A percentile compares a stretch with the other conserved stretches of the same genome.
These are phyloP conservation scores for Panopea generosa DNA, from an alignment of 2,888 invertebrate species.

Conservation along the genomic window DNA sequence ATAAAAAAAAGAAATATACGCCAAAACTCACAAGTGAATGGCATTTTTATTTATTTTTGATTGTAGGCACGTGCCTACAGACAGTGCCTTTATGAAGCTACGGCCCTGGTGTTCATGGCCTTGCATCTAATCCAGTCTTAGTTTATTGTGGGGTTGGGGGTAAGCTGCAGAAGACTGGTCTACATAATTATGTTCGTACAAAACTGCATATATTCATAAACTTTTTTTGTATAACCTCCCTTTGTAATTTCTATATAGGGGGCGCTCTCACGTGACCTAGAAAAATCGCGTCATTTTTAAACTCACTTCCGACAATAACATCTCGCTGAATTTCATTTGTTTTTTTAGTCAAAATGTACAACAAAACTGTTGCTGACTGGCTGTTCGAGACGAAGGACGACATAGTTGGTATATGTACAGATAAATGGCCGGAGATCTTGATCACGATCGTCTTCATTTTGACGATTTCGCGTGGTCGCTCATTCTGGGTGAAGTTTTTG, in stretches of 20 bases:
- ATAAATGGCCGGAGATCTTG: slow-evolving; percentile 17
- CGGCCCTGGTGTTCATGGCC: too few relatives aligned
- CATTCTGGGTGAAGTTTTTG: slow-evolving; percentile 35
- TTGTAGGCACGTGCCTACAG: too few relatives aligned
- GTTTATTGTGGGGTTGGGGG: too few relatives aligned
- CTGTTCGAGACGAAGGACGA: slow-evolving; percentile 25
- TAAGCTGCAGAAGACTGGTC: too few relatives aligned
- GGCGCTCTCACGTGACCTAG: slow-evolving; percentile 28
- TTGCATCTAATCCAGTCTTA: too few relatives aligned
- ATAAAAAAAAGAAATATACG: too few relatives aligned
- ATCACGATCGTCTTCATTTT: slow-evolving; percentile 24
- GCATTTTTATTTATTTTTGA: too few relatives aligned
- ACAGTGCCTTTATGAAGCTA: too few relatives aligned
- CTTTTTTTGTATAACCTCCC: too few relatives aligned
- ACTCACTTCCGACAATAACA: slow-evolving; percentile 27
- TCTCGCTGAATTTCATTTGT: background rate
- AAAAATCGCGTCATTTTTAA: slow-evolving; percentile 45
- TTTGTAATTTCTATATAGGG: background rate
- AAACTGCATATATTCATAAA: too few relatives aligned
- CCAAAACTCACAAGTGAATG: too few relatives aligned
- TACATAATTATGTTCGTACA: too few relatives aligned
- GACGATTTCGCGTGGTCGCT: slow-evolving; percentile 32
- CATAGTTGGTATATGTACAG: background rate
- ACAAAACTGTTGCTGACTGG: slow-evolving; percentile 45
- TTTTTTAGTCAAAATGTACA: slow-evolving; percentile 38